Conservation (phyloP, 1,140 invertebrate species). For the Musca vetustissima region DNA sequence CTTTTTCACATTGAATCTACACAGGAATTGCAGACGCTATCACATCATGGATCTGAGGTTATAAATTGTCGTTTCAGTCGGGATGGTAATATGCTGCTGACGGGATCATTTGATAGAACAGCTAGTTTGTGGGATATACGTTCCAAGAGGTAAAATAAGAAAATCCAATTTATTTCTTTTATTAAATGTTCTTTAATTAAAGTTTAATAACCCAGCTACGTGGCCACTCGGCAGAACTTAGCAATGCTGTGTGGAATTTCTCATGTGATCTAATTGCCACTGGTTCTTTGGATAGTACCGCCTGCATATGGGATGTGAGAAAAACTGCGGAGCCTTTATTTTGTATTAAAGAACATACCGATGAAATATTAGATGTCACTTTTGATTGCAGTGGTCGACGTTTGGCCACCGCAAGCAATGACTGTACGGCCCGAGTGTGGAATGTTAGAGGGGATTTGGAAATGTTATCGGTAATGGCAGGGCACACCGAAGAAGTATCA, state of each 20-base stretch:
- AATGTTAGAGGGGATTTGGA: slow-evolving; percentile 63
- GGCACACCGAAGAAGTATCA: slow-evolving; percentile 75
- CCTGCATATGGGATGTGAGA: slow-evolving; percentile 72
- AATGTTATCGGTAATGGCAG: slow-evolving; percentile 65
- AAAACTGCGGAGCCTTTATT: slow-evolving; percentile 61
- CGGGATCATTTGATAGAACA: slow-evolving; percentile 78
- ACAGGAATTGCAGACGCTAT: slow-evolving; percentile 63
- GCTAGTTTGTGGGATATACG: slow-evolving; percentile 75
- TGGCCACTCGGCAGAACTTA: slow-evolving; percentile 73
- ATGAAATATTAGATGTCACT: slow-evolving; percentile 75
- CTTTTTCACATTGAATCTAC: slow-evolving; percentile 69
- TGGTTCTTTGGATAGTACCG: slow-evolving; percentile 73
- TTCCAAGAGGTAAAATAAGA: slow-evolving; percentile 62
- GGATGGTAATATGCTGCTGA: slow-evolving; percentile 70
- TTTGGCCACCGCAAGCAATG: slow-evolving; percentile 72
- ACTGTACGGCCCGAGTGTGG: slow-evolving; percentile 71
- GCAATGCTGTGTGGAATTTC: slow-evolving; percentile 75
- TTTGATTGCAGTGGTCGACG: slow-evolving; percentile 72
- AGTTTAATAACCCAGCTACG: slow-evolving; percentile 66
- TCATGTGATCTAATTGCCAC: slow-evolving; percentile 71
- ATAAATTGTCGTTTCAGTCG: slow-evolving; percentile 72
- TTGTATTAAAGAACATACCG: slow-evolving; percentile 66
- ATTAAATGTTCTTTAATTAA: slow-evolving; percentile 24
- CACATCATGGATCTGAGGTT: slow-evolving; percentile 73
- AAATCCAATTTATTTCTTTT: slow-evolving; percentile 6